Percentiles rank a stretch among this genome's conserved stretches.
phyloP scores from a whole-genome alignment of 2,888 invertebrate species.

The Leptinotarsa rubiginosa region DNA sequence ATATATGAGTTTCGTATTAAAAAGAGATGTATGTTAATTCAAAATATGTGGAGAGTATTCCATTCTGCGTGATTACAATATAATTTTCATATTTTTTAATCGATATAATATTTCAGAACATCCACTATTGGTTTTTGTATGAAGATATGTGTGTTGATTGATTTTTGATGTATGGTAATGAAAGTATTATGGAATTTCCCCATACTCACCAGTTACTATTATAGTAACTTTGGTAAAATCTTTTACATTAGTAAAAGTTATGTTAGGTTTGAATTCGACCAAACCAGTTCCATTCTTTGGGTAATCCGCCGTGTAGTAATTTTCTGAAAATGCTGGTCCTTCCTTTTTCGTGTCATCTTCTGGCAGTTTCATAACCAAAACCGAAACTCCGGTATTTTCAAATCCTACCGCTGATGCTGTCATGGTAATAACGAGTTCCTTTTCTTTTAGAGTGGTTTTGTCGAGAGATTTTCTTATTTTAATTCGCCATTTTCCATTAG shows the following conservation, averaged over 20 bases:
- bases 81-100: no score
- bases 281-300: conserved; percentile 34
- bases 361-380: conserved; percentile 41
- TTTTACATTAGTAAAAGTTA: conserved; percentile 41
- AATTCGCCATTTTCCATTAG: conserved; percentile 23
- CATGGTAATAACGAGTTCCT: conserved; percentile 36
- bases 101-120: no score
- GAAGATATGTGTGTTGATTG: not conserved
- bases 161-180: not conserved
- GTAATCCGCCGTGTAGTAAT: conserved; percentile 46
- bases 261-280: conserved; percentile 42
- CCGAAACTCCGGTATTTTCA: conserved; percentile 30
- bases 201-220: conserved; percentile 34
- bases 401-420: conserved; percentile 33
- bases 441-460: not conserved
- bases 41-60: no score
- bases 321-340: conserved; percentile 43
- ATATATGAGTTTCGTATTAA: no score
- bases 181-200: not conserved
- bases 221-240: conserved; percentile 35
- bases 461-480: conserved; percentile 29
- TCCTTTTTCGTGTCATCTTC: not conserved
- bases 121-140: no score
- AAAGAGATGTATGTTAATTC: no score
- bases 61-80: no score